Evolutionary conservation across 2,888 invertebrate species (phyloP).

Genomic region (Agrochola lota): DNA sequence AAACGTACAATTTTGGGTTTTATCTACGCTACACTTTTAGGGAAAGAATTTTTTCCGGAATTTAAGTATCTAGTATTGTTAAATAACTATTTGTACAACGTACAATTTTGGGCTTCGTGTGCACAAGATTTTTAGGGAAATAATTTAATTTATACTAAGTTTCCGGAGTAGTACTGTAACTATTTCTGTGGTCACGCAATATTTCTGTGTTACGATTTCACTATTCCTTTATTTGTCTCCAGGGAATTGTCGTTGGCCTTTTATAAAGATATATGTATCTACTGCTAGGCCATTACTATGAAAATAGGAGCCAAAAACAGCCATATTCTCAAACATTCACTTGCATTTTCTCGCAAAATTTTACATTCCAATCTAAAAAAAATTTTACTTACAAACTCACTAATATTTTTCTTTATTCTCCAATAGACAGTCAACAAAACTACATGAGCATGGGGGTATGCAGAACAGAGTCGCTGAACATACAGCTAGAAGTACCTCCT

Average conservation of each 20-base stretch:
- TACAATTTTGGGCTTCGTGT: not conserved
- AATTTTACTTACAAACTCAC: too few relatives aligned
- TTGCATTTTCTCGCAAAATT: not conserved
- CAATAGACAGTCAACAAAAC: constrained; percentile 82
- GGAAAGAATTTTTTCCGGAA: not conserved
- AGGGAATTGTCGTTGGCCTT: not conserved
- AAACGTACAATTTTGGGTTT: not conserved
- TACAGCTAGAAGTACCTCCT: constrained; percentile 87
- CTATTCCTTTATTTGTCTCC: constrained; percentile 23
- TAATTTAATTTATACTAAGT: not conserved
- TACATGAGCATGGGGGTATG: constrained; percentile 88
- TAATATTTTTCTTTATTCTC: not conserved
- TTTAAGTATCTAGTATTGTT: too few relatives aligned
- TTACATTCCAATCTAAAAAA: too few relatives aligned
- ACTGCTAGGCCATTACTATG: constrained; percentile 7
- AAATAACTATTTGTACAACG: not conserved
- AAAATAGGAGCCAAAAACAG: not conserved
- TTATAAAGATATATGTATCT: constrained; percentile 25
- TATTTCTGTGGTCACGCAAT: constrained; percentile 19
- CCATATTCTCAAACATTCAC: not conserved
- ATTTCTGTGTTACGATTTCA: constrained; percentile 29
- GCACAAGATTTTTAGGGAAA: not conserved
- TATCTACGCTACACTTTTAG: constrained; percentile 7
- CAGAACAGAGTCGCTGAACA: constrained; percentile 85
- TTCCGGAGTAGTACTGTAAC: not conserved